These are phyloP conservation scores for Misgurnus anguillicaudatus DNA, from an alignment of 2,113 vertebrate genomes.

Conservation along the genomic window DNA sequence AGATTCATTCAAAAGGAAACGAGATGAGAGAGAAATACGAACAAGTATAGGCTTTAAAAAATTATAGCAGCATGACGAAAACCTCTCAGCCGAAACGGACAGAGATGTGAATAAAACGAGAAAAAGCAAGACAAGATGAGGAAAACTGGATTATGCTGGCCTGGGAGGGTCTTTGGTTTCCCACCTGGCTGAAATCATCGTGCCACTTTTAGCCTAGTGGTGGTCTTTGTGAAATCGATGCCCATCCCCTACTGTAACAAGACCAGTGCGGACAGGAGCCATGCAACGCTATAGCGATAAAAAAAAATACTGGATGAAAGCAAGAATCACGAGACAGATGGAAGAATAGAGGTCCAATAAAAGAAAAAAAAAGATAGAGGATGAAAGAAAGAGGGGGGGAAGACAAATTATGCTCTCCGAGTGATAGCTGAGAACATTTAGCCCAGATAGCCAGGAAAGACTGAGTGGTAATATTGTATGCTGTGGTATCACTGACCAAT, in stretches of 20 bases:
- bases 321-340: conserved; percentile 20
- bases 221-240: conserved; percentile 54
- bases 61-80: conserved; percentile 5
- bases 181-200: conserved; percentile 52
- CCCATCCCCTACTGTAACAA: conserved; percentile 39
- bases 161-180: conserved; percentile 37
- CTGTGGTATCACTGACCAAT: conserved; percentile 32
- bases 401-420: background rate
- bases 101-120: background rate
- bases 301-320: conserved; percentile 19
- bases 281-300: background rate
- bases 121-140: conserved; percentile 13
- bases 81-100: conserved; percentile 2
- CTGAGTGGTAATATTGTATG: background rate
- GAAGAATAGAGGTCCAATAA: conserved; percentile 24
- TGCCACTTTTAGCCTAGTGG: conserved; percentile 48
- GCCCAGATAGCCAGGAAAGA: background rate
- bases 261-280: conserved; percentile 27
- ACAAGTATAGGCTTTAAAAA: background rate
- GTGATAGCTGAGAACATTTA: conserved; percentile 24
- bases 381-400: conserved; percentile 1
- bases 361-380: conserved; percentile 14
- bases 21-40: background rate
- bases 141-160: conserved; percentile 16
- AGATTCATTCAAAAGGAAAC: background rate